phyloP scores from a whole-genome alignment of 2,113 vertebrate species.

The Anhinga rufa region DNA sequence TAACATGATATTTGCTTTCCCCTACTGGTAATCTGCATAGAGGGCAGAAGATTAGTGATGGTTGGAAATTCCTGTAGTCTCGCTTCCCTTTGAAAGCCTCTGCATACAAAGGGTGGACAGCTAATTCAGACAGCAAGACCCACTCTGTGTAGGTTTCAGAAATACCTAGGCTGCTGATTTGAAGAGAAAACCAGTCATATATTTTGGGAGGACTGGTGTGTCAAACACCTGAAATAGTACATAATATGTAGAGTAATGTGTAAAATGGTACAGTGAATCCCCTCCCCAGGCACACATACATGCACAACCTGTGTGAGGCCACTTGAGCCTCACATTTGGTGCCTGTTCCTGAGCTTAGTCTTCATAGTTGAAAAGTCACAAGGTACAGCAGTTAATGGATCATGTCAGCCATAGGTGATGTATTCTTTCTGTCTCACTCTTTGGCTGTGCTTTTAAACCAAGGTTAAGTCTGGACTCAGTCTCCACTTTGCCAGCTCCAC shows the following conservation, averaged over 20 bases:
- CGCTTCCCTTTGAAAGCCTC: background rate
- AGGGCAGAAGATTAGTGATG: background rate
- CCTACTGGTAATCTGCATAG: background rate
- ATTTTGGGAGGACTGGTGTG: background rate
- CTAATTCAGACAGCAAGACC: background rate
- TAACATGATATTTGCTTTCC: background rate
- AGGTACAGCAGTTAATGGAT: background rate
- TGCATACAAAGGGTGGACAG: background rate
- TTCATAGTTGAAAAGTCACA: background rate
- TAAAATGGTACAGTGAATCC: fast-evolving
- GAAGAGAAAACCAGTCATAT: background rate
- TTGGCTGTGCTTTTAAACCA: background rate
- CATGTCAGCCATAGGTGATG: fast-evolving
- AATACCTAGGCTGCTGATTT: background rate
- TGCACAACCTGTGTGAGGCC: background rate
- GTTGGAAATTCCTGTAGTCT: background rate
- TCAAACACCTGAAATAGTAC: background rate
- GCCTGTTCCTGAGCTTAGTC: background rate
- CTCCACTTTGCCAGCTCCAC: background rate
- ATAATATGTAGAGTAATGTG: too few relatives aligned
- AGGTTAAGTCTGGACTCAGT: background rate
- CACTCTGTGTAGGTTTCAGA: background rate
- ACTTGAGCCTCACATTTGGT: background rate
- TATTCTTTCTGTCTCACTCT: background rate
- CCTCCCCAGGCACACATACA: background rate